Percentiles rank a stretch among this genome's conserved stretches.
Conservation (phyloP, 35 echinoderm and acorn worm genomes). For the Lytechinus variegatus region DNA sequence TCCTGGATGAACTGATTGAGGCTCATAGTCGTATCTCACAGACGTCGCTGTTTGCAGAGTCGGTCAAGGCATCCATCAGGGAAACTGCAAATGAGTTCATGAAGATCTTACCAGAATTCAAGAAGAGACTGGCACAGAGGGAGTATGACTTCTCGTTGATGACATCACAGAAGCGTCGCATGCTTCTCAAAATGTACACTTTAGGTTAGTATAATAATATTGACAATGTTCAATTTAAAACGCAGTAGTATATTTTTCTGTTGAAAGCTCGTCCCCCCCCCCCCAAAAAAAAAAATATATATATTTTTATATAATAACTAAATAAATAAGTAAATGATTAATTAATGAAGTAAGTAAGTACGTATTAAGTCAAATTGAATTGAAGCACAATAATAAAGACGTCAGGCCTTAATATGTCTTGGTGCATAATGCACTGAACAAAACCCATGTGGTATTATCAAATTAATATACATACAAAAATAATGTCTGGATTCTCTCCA, state of each 20-base stretch:
- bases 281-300: too few relatives aligned
- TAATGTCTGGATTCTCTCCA: too few relatives aligned
- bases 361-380: too few relatives aligned
- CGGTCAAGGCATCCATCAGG: conserved; percentile 83
- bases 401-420: too few relatives aligned
- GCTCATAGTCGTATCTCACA: conserved; percentile 85
- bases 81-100: conserved; percentile 87
- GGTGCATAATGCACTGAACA: too few relatives aligned
- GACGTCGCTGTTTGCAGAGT: conserved; percentile 83
- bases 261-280: background rate
- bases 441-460: too few relatives aligned
- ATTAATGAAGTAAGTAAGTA: too few relatives aligned
- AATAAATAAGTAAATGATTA: too few relatives aligned
- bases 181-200: conserved; percentile 97
- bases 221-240: background rate
- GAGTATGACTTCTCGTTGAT: conserved; percentile 98
- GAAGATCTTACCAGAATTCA: conserved; percentile 90
- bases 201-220: conserved; percentile 70
- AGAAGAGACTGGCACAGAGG: conserved; percentile 89
- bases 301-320: too few relatives aligned
- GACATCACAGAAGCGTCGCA: conserved; percentile 83
- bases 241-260: background rate
- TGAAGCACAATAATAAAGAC: too few relatives aligned
- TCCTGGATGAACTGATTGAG: conserved; percentile 94
- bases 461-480: too few relatives aligned